A percentile compares a stretch with the other conserved stretches of the same genome.
Conservation (phyloP, 2,797 vertebrate species). For the Alcedo quadribrachys region DNA sequence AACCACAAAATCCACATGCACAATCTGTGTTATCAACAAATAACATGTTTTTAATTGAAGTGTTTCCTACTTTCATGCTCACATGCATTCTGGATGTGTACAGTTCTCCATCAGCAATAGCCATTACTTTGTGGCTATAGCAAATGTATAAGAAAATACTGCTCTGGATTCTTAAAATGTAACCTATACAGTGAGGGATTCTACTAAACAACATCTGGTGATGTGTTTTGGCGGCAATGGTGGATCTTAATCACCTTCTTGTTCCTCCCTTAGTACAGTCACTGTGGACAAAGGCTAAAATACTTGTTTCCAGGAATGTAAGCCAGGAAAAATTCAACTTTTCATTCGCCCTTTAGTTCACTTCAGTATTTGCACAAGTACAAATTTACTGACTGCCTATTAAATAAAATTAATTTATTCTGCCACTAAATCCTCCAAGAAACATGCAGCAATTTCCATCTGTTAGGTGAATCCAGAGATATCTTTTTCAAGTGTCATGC, state of each 20-base stretch:
- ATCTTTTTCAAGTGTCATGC: not conserved
- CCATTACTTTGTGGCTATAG: not conserved
- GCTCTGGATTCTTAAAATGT: not conserved
- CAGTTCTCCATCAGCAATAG: not conserved
- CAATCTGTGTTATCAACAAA: not conserved
- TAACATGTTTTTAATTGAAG: not conserved
- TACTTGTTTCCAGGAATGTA: not conserved
- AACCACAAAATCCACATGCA: not conserved
- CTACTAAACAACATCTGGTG: not conserved
- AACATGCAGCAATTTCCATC: not conserved
- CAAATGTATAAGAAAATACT: not conserved
- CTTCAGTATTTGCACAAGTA: not conserved
- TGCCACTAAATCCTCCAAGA: not conserved
- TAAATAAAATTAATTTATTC: not conserved
- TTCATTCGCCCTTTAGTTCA: not conserved
- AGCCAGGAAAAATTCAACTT: not conserved
- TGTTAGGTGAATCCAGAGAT: not conserved
- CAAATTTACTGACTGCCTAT: not conserved
- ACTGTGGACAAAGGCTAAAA: not conserved
- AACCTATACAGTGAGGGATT: not conserved
- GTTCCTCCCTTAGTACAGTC: not conserved
- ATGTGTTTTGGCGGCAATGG: not conserved
- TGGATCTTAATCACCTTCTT: not conserved
- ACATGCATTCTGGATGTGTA: not conserved
- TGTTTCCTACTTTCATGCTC: not conserved